Evolutionary conservation across 2,888 invertebrate genomes (phyloP).

Genomic region (Erebia palarica): DNA sequence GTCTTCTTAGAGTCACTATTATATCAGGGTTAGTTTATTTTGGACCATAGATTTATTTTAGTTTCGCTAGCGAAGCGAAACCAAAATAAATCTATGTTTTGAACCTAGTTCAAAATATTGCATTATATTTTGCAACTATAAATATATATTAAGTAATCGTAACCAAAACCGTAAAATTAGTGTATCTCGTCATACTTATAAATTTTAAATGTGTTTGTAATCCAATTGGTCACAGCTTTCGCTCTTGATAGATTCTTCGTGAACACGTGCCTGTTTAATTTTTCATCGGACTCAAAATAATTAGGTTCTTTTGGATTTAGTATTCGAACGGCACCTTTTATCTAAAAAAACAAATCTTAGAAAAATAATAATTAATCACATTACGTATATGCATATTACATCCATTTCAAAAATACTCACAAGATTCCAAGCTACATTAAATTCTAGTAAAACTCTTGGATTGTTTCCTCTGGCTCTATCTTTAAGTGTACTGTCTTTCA

Average conservation of each 20-base stretch:
- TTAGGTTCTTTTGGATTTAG: slow-evolving; percentile 96
- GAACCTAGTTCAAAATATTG: background rate
- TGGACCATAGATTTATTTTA: no score
- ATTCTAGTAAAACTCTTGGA: slow-evolving; percentile 92
- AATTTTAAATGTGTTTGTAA: slow-evolving; percentile 90
- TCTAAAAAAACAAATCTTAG: slow-evolving; percentile 45
- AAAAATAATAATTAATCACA: background rate
- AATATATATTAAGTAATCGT: background rate
- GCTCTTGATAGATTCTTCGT: slow-evolving; percentile 93
- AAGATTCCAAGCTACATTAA: slow-evolving; percentile 94
- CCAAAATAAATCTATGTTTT: no score
- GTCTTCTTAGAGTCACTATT: background rate
- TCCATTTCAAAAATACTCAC: slow-evolving; percentile 66
- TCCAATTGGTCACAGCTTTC: slow-evolving; percentile 90
- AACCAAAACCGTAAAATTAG: background rate
- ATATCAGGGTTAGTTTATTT: slow-evolving; percentile 11
- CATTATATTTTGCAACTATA: background rate
- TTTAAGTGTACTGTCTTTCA: slow-evolving; percentile 95
- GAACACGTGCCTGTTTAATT: slow-evolving; percentile 95
- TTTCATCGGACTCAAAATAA: slow-evolving; percentile 92
- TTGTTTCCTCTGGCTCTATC: slow-evolving; percentile 93
- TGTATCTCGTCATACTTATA: slow-evolving; percentile 87
- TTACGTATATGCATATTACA: background rate
- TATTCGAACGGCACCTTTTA: slow-evolving; percentile 90
- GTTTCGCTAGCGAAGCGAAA: no score